Evolutionary conservation across 2,113 vertebrate species (phyloP), one percentile per base, ranked within the genome.

Genomic region (Mola mola): DNA sequence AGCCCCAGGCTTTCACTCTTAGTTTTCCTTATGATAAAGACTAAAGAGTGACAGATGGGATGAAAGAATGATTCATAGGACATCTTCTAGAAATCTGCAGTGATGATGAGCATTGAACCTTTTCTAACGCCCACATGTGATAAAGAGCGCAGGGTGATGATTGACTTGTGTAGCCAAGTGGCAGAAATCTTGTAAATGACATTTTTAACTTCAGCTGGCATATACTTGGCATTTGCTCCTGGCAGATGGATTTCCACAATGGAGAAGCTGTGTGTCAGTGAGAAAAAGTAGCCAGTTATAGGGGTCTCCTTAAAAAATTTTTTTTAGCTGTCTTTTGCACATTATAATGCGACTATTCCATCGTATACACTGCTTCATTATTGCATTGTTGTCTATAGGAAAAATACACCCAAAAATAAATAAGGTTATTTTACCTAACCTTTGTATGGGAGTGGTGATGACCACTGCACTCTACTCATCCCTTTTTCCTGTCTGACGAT

Each of bases 41-140:
- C 5, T 43, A 43, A 69, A 65, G 33, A 46, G 20, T 62, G 72
- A 40, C 58, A 83, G 72, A 68, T 75, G 44, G 56, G 33, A 38
- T 33, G 37, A 22, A 47, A 52, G 49, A 59, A 68, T 53, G 34
- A 77, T 52, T 78, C 66, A 59, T 37, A 38, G 63, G 66, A 31
- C 48, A 61, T 52, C 60, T 68, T 72, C 7, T 21, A 41, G 37
- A 69, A 64, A 72, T 63, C 40, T 29, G 31, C 64, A 16, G 31
- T 26, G 51, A 21, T 53, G 46, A 67, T 11, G 55, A 64, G 47
- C 71, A 49, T 31, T 7, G 29, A 55, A 40, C 20, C 56, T 55
- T 61, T 57, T 58, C 29, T 58, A 43, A 53, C 46, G 66, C n/a
- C 42, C 29, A 31, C 38, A 42, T 77, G 42, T 66, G 53, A 72